Conservation (phyloP, 2,888 invertebrate genomes). For the Liodrosophila aerea region DNA sequence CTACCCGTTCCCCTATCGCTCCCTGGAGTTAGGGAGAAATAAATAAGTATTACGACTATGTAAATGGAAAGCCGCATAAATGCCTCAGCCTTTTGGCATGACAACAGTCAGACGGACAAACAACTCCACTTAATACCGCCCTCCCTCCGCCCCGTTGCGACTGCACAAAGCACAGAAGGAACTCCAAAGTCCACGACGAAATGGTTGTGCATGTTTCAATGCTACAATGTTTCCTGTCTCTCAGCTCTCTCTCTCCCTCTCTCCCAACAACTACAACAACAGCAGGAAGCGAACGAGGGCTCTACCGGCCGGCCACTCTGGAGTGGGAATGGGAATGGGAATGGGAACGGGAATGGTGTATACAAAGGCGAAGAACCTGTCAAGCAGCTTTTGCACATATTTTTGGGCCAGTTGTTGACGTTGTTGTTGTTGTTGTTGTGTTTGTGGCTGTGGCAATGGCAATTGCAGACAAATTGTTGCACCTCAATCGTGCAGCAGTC, state of each 20-base stretch:
- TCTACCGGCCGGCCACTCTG: conserved; percentile 1
- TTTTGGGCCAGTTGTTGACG: conserved; percentile 53
- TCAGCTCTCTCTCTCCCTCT: neutral
- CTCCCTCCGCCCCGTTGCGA: neutral
- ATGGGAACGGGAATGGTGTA: conserved; percentile 1
- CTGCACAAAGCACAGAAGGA: conserved; percentile 46
- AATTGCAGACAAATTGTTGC: conserved; percentile 75
- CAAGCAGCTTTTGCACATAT: conserved; percentile 62
- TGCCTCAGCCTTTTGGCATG: conserved; percentile 56
- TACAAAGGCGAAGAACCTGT: conserved; percentile 55
- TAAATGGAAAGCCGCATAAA: conserved; percentile 74
- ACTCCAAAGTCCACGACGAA: conserved; percentile 68
- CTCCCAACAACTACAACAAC: neutral
- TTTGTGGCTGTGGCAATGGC: conserved; percentile 45
- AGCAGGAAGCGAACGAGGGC: conserved; percentile 16
- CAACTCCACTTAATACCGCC: conserved; percentile 54
- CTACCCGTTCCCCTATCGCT: neutral
- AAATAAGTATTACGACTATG: conserved; percentile 59
- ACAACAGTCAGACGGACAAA: conserved; percentile 37
- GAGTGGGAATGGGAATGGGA: no score
- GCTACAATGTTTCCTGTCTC: conserved; percentile 47
- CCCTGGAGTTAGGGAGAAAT: conserved; percentile 34
- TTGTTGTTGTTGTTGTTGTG: conserved; percentile 12
- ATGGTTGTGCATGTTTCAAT: conserved; percentile 66
- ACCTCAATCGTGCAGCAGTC: conserved; percentile 69